phyloP scores from a whole-genome alignment of 2,797 vertebrate species.

The Ambastaia sidthimunki region DNA sequence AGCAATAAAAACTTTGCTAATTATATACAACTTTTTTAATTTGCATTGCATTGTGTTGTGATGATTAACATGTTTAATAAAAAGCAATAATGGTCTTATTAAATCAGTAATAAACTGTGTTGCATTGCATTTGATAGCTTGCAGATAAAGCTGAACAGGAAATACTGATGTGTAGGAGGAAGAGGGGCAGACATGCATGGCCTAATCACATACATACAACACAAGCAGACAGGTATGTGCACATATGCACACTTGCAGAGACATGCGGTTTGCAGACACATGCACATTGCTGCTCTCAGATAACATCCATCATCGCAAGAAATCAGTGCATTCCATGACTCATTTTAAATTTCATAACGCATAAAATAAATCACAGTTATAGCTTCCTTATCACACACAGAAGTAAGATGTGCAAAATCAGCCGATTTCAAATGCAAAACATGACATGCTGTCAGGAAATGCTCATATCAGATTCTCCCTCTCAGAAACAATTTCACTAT shows the following conservation, averaged over 20 bases:
- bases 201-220: constrained; percentile 14
- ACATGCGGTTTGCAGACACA: background rate
- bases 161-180: background rate
- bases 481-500: constrained; percentile 70
- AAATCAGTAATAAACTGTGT: background rate
- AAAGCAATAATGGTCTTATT: background rate
- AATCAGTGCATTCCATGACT: constrained; percentile 54
- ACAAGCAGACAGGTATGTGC: background rate
- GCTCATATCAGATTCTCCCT: constrained; percentile 73
- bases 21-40: background rate
- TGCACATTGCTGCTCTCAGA: constrained; percentile 3
- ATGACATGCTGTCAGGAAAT: constrained; percentile 65
- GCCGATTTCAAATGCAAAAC: constrained; percentile 63
- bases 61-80: background rate
- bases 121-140: background rate
- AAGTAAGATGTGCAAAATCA: constrained; percentile 64
- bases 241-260: background rate
- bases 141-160: background rate
- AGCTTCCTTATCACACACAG: constrained; percentile 60
- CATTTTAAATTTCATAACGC: constrained; percentile 57
- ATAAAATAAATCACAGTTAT: constrained; percentile 70
- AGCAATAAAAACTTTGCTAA: background rate
- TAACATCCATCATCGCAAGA: constrained; percentile 35
- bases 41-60: background rate
- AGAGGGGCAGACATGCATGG: background rate